A percentile compares a stretch with the other conserved stretches of the same genome.
These are phyloP conservation scores for Halisarca cf. caerulea DNA, from an alignment of 37 sponge, comb jelly and placozoan genomes.

Conservation along the genomic window DNA sequence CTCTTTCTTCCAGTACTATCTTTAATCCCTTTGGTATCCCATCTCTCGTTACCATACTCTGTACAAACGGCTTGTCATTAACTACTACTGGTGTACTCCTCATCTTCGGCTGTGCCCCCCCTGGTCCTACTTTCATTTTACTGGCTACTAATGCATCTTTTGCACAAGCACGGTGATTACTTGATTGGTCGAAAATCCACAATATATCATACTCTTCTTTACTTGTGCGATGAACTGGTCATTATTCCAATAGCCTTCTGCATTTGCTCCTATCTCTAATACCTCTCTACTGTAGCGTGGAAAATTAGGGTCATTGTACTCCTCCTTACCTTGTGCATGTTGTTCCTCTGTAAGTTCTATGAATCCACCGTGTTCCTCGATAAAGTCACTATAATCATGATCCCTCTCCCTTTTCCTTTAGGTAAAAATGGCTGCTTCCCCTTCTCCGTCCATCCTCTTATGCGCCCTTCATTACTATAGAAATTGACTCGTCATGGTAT, in stretches of 20 bases:
- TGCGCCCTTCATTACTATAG: constrained; percentile 37
- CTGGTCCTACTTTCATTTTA: constrained; percentile 35
- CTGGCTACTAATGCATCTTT: constrained; percentile 32
- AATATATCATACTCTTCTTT: not conserved
- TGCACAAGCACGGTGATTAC: constrained; percentile 3
- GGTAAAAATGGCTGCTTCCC: constrained; percentile 18
- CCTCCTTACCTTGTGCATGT: not conserved
- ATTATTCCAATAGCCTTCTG: constrained; percentile 25
- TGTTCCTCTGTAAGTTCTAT: constrained; percentile 17
- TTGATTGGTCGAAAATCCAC: constrained; percentile 31
- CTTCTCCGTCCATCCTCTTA: constrained; percentile 23
- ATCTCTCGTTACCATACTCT: not conserved
- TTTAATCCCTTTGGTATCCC: constrained; percentile 13
- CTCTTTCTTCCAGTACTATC: not conserved
- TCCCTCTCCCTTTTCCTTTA: constrained; percentile 24
- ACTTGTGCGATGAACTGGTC: constrained; percentile 20
- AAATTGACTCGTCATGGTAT: constrained; percentile 43
- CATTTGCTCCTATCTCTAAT: not conserved
- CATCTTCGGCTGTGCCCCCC: constrained; percentile 30
- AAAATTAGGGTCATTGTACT: not conserved
- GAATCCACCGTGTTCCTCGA: constrained; percentile 32
- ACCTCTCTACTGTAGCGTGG: not conserved
- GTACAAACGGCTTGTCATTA: not conserved
- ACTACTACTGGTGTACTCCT: not conserved
- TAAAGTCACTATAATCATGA: constrained; percentile 52